Evolutionary conservation across 2,113 vertebrate species (phyloP).

Genomic region (Myotis yumanensis): DNA sequence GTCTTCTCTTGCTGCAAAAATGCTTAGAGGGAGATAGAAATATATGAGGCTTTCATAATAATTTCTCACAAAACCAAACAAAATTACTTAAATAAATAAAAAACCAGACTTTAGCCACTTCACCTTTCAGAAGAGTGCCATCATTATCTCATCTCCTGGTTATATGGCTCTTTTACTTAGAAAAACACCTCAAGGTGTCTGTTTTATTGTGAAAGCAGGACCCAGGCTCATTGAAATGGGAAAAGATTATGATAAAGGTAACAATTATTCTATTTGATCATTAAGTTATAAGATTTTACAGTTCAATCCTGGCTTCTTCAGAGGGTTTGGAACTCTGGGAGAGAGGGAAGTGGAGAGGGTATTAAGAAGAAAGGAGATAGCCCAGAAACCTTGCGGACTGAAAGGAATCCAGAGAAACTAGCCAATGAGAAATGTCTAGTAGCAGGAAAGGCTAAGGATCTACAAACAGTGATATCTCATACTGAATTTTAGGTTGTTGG

Average conservation of each 20-base stretch:
- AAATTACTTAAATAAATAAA: background rate
- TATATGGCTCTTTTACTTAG: background rate
- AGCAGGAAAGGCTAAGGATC: background rate
- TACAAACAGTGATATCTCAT: background rate
- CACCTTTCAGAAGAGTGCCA: background rate
- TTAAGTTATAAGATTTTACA: background rate
- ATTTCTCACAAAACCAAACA: background rate
- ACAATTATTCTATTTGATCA: background rate
- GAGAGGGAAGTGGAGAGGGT: background rate
- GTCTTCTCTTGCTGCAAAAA: background rate
- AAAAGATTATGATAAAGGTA: background rate
- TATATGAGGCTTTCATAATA: background rate
- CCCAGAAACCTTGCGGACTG: background rate
- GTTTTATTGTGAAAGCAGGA: background rate
- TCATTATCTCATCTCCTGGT: background rate
- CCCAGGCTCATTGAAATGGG: background rate
- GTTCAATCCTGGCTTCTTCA: background rate
- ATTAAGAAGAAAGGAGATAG: background rate
- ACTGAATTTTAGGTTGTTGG: constrained; percentile 4
- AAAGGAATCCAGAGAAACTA: background rate
- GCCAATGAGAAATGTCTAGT: background rate
- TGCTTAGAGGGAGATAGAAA: background rate
- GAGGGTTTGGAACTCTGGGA: background rate
- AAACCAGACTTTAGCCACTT: background rate
- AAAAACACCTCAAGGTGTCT: background rate